Evolutionary conservation across 2,888 invertebrate genomes (phyloP).

Genomic region (Limenitis camilla): DNA sequence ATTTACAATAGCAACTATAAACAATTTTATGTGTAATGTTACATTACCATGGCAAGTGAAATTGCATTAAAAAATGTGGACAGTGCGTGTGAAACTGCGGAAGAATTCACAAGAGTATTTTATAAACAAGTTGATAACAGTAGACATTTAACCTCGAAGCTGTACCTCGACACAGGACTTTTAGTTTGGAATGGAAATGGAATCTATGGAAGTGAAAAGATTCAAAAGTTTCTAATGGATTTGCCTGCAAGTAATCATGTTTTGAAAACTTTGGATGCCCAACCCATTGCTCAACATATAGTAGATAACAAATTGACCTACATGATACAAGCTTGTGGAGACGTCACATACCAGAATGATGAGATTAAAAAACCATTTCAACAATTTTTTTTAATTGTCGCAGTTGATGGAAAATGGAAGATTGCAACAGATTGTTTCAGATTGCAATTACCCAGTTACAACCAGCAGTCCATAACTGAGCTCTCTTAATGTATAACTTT

Average conservation of each 20-base stretch:
- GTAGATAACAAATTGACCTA: slow-evolving; percentile 86
- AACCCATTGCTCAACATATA: slow-evolving; percentile 85
- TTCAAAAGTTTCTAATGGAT: slow-evolving; percentile 89
- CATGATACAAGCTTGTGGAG: slow-evolving; percentile 87
- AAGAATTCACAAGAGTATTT: slow-evolving; percentile 91
- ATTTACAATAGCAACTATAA: neutral
- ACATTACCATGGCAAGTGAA: slow-evolving; percentile 55
- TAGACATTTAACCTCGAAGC: slow-evolving; percentile 84
- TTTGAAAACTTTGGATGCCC: slow-evolving; percentile 87
- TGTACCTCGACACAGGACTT: slow-evolving; percentile 89
- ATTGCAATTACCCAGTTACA: slow-evolving; percentile 77
- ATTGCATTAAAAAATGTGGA: slow-evolving; percentile 80
- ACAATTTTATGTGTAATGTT: neutral
- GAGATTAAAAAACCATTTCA: slow-evolving; percentile 80
- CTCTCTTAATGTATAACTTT: neutral
- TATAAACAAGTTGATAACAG: slow-evolving; percentile 92
- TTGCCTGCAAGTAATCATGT: slow-evolving; percentile 87
- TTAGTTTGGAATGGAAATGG: slow-evolving; percentile 96
- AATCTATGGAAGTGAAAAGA: slow-evolving; percentile 83
- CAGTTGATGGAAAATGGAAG: slow-evolving; percentile 93
- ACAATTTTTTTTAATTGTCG: slow-evolving; percentile 91
- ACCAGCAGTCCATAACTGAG: slow-evolving; percentile 23
- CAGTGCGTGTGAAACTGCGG: slow-evolving; percentile 87
- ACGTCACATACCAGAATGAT: slow-evolving; percentile 80
- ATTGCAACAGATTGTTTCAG: slow-evolving; percentile 92